Base-by-base conservation (phyloP, 2,888 invertebrate genomes). In the Tinea trinotella region DNA sequence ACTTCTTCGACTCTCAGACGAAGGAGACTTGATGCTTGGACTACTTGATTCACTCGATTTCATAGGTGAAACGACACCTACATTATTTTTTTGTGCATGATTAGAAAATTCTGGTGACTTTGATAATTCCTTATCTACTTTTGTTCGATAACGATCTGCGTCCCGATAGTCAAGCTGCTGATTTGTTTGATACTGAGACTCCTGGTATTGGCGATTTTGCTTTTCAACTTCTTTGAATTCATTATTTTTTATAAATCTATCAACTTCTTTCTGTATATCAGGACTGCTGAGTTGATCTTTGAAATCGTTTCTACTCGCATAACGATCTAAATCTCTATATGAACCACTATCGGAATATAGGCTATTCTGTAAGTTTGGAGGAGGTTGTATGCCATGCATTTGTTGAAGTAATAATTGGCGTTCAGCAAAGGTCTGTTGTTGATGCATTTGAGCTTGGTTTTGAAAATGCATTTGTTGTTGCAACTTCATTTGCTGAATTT, bases 391-490 rank as follows among this genome's bases (percentile, higher is more conserved):
- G n/a, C 87, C 87, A 52, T 87, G 88, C 36, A 89, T 86, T 58
- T 90, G 90, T 59, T 90, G 90, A 59, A 90, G 86, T 56, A 90
- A 66, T 12, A 88, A 72, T 70, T 90, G 90, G 0, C 90, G 73
- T 65, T 90, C 83, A 46, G 90, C 90, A 67, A 90, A 90, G 53
- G 89, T 90, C 57, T 90, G 87, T 60, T 90, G 90, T 64, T 90
- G 90, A 59, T 89, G 88, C 74, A 88, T 87, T 61, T 87, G 83
- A 18, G 90, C 90, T 64, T 90, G 90, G 61, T 87, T 90, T 60
- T 90, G 90, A 59, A 90, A 90, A 60, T 88, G 88, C 64, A 90
- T 70, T 66, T 90, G 90, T 35, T 88, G 89, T 61, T 90, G 89
- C 60, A 90, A 67, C 68, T 90, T 90, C 77, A 90, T 89, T 67